Conservation (phyloP, 2,888 invertebrate species). For the Pseudoips prasinana region DNA sequence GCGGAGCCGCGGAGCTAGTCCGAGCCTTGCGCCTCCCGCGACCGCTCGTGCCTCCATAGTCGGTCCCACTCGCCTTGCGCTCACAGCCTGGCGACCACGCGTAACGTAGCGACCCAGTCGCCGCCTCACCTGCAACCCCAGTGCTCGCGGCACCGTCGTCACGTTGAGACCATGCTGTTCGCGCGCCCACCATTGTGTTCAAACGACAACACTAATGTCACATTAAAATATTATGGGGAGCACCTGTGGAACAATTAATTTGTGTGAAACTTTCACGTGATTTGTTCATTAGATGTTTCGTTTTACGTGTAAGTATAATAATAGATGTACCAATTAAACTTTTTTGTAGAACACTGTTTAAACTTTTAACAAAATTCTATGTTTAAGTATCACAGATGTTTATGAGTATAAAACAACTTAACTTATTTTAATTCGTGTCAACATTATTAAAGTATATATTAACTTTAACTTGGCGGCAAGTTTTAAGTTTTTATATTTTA, state of each 20-base stretch:
- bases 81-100: slow-evolving; percentile 34
- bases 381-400: too few species aligned
- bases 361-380: too few species aligned
- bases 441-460: too few species aligned
- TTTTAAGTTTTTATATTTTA: too few species aligned
- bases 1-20: slow-evolving; percentile 65
- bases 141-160: slow-evolving; percentile 35
- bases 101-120: slow-evolving; percentile 37
- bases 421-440: too few species aligned
- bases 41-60: slow-evolving; percentile 43
- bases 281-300: slow-evolving; percentile 39
- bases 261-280: slow-evolving; percentile 53
- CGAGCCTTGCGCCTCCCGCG: slow-evolving; percentile 68
- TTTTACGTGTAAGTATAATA: slow-evolving; percentile 43
- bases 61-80: slow-evolving; percentile 23
- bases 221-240: slow-evolving; percentile 58
- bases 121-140: too few species aligned
- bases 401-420: too few species aligned
- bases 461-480: too few species aligned
- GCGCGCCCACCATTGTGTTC: slow-evolving; percentile 55
- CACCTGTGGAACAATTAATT: slow-evolving; percentile 63
- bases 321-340: not conserved
- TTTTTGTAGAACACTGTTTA: too few species aligned
- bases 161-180: slow-evolving; percentile 63
- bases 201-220: slow-evolving; percentile 58